Percentiles rank a stretch among this genome's conserved stretches.
These are phyloP conservation scores for Sebastes itinus DNA, from an alignment of 2,797 vertebrate species.

Conservation along the genomic window DNA sequence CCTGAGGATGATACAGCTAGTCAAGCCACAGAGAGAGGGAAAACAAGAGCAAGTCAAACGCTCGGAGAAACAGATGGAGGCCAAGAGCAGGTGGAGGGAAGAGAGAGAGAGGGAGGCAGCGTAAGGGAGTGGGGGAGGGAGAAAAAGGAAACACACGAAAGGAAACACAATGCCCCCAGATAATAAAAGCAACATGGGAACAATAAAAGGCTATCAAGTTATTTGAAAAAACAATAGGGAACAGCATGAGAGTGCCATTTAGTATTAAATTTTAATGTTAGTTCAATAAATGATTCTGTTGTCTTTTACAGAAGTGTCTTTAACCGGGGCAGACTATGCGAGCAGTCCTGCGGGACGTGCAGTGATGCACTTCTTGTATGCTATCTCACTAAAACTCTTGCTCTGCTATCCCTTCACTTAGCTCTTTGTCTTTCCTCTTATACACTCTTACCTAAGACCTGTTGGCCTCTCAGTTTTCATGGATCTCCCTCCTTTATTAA, in stretches of 20 bases:
- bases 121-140: slow-evolving; percentile 3
- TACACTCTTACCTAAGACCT: neutral
- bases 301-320: slow-evolving; percentile 70
- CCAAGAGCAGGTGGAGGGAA: slow-evolving; percentile 48
- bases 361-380: slow-evolving; percentile 52
- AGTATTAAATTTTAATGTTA: slow-evolving; percentile 85
- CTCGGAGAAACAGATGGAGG: slow-evolving; percentile 62
- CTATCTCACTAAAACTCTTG: slow-evolving; percentile 26
- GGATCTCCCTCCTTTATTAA: neutral
- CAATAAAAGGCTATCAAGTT: slow-evolving; percentile 84
- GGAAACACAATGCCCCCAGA: slow-evolving; percentile 82
- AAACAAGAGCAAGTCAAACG: slow-evolving; percentile 62
- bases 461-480: neutral
- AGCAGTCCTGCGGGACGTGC: slow-evolving; percentile 62
- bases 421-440: neutral
- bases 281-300: slow-evolving; percentile 78
- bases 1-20: slow-evolving; percentile 87
- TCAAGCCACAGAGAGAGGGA: slow-evolving; percentile 78
- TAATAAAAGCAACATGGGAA: slow-evolving; percentile 84
- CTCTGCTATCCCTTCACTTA: slow-evolving; percentile 22
- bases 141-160: slow-evolving; percentile 31
- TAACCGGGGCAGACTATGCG: slow-evolving; percentile 56
- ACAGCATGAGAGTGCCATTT: slow-evolving; percentile 81
- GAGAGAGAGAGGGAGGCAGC: slow-evolving; percentile 2
- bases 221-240: slow-evolving; percentile 86